Conservation (phyloP, 2,888 invertebrate genomes). For the Latheticus oryzae region DNA sequence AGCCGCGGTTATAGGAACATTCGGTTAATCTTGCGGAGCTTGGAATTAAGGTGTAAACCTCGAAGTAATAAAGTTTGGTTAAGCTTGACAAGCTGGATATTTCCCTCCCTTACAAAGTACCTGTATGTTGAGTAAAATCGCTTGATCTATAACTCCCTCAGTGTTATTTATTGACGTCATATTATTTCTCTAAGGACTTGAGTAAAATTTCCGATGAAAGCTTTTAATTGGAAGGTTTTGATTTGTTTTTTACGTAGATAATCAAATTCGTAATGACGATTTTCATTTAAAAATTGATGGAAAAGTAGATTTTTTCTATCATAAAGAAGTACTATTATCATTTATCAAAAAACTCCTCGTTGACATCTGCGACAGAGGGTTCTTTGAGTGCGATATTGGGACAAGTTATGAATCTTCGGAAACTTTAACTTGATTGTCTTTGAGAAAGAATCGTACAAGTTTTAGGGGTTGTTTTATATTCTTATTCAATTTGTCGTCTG, state of each 20-base stretch:
- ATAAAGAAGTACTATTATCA: constrained; percentile 37
- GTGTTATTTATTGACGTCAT: constrained; percentile 38
- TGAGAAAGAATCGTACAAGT: not conserved
- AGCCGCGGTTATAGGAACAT: constrained; percentile 25
- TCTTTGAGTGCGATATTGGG: constrained; percentile 19
- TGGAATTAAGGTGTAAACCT: constrained; percentile 43
- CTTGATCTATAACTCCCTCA: constrained; percentile 42
- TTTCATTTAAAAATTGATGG: too few relatives aligned
- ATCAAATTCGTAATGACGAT: too few relatives aligned
- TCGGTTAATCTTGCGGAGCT: constrained; percentile 35
- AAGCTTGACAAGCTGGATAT: constrained; percentile 47
- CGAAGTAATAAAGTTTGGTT: constrained; percentile 52
- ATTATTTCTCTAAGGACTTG: constrained; percentile 32
- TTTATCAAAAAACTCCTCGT: constrained; percentile 32
- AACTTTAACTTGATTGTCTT: constrained; percentile 7
- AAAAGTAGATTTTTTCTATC: too few relatives aligned
- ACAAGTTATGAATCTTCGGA: constrained; percentile 24
- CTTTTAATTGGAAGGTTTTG: constrained; percentile 26
- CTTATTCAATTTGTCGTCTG: constrained; percentile 1
- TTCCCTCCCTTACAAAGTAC: constrained; percentile 44
- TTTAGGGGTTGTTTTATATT: constrained; percentile 1
- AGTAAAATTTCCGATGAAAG: constrained; percentile 37
- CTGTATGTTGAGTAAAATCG: constrained; percentile 43
- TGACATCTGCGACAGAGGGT: constrained; percentile 29
- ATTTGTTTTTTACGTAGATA: too few relatives aligned